Evolutionary conservation across 2,113 vertebrate genomes (phyloP).

Genomic region (Irena cyanogastra): DNA sequence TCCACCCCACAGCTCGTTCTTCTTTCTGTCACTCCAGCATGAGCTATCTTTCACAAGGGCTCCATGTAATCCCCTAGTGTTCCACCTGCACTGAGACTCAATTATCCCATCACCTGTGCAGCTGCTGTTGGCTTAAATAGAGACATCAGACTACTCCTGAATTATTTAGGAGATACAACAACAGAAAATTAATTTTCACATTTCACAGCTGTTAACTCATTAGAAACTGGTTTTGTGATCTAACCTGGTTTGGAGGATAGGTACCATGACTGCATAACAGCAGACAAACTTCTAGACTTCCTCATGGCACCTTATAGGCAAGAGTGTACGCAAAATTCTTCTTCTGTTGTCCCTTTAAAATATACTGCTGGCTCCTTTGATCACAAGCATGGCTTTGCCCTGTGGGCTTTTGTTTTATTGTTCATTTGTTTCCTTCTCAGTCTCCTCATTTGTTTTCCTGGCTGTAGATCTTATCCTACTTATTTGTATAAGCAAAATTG

Average conservation of each 20-base stretch:
- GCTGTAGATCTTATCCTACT: constrained; percentile 46
- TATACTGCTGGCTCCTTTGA: background rate
- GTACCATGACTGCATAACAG: background rate
- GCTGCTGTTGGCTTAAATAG: background rate
- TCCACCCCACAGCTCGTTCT: background rate
- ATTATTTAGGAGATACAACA: background rate
- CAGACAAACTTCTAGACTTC: background rate
- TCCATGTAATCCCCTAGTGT: background rate
- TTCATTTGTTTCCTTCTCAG: constrained; percentile 56
- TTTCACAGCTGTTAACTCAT: background rate
- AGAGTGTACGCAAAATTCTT: background rate
- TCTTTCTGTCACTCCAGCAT: background rate
- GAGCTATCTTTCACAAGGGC: background rate
- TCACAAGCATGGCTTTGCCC: background rate
- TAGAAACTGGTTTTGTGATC: background rate
- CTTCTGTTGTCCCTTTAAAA: constrained; percentile 14
- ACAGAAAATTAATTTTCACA: constrained; percentile 1
- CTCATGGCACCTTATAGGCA: background rate
- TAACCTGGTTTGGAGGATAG: background rate
- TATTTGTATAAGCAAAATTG: constrained; percentile 63
- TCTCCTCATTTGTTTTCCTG: constrained; percentile 60
- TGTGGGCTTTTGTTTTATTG: constrained; percentile 25
- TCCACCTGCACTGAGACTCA: background rate
- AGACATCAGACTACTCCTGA: background rate
- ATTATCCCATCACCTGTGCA: background rate